These are phyloP conservation scores for Melinaea menophilus DNA, from an alignment of 2,888 invertebrate species.

Conservation along the genomic window DNA sequence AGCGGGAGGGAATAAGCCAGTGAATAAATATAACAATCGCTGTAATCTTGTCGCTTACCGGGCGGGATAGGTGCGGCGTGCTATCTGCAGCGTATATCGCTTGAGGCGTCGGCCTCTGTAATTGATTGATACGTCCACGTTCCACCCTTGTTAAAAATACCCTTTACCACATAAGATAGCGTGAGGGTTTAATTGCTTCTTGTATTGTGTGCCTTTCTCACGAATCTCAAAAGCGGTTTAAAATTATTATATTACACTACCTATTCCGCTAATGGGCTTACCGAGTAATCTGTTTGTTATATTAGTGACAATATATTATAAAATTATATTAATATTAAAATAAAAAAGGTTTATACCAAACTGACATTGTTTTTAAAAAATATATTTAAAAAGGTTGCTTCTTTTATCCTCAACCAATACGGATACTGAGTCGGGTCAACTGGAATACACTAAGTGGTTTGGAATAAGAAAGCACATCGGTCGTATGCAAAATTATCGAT, in stretches of 20 bases:
- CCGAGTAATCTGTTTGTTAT: no score
- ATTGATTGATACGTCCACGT: conserved; percentile 72
- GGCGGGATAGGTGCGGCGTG: conserved; percentile 42
- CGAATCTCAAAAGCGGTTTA: conserved; percentile 1
- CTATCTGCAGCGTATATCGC: conserved; percentile 62
- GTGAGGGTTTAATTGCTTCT: conserved; percentile 15
- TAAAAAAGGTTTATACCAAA: no score
- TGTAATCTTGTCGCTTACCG: not conserved
- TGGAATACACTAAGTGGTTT: not conserved
- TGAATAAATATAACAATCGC: not conserved
- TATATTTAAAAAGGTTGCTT: no score
- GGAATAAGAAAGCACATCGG: conserved; percentile 6
- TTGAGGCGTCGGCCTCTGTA: conserved; percentile 63
- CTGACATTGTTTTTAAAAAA: no score
- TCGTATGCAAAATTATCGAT: conserved; percentile 29
- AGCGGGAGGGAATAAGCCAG: no score
- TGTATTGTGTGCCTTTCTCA: conserved; percentile 9
- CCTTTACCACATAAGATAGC: conserved; percentile 15
- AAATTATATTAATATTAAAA: no score
- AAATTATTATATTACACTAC: not conserved
- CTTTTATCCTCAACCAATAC: not conserved
- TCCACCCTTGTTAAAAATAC: conserved; percentile 32
- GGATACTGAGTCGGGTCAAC: not conserved
- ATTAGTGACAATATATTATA: no score
- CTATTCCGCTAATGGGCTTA: no score